A percentile compares a stretch with the other conserved stretches of the same genome.
These are phyloP conservation scores for Ctenoplectra terminalis DNA, from an alignment of 1,140 invertebrate genomes.

Conservation along the genomic window DNA sequence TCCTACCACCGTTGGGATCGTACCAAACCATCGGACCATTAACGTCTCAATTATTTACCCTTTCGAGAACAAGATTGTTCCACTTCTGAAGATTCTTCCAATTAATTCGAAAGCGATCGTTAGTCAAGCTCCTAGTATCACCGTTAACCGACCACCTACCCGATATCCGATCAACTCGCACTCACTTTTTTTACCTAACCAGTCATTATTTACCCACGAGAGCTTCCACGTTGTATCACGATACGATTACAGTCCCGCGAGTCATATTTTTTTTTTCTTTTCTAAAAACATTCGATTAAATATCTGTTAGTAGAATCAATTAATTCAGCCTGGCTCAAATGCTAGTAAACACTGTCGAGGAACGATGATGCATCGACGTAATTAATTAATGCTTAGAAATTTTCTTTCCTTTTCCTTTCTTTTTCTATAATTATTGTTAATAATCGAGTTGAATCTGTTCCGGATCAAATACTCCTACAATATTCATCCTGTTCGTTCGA, in stretches of 20 bases:
- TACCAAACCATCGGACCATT: conserved; percentile 32
- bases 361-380: neutral
- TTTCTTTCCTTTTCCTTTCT: no score
- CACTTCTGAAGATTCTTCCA: conserved; percentile 35
- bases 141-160: neutral
- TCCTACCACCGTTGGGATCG: conserved; percentile 6
- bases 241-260: neutral
- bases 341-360: neutral
- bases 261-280: neutral
- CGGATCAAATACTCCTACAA: neutral
- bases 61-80: conserved; percentile 38
- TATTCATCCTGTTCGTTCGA: neutral
- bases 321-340: neutral
- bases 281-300: neutral
- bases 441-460: neutral
- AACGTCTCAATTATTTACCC: conserved; percentile 49
- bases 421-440: no score
- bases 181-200: conserved; percentile 1
- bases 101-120: conserved; percentile 39
- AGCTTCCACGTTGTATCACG: neutral
- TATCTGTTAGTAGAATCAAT: neutral
- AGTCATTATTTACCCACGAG: neutral
- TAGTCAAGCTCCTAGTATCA: conserved; percentile 26
- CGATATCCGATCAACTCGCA: neutral
- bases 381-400: neutral